Conservation (phyloP, 23 tunicate species). For the Trididemnum nubilum region DNA sequence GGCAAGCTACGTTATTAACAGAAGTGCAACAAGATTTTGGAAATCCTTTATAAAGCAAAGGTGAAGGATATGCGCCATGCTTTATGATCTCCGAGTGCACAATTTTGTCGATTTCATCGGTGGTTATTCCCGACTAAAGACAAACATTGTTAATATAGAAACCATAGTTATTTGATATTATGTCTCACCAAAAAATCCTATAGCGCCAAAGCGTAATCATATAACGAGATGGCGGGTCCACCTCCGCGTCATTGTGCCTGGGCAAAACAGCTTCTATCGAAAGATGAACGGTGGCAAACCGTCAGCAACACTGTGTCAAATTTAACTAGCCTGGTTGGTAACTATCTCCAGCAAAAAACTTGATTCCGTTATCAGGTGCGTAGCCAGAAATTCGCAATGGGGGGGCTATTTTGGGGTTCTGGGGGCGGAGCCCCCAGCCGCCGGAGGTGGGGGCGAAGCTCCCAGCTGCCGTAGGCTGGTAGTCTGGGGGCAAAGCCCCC, state of each 20-base stretch:
- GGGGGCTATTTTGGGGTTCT: no score
- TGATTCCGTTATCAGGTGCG: no score
- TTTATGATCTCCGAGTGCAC: slow-evolving; percentile 60
- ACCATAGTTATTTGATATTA: neutral
- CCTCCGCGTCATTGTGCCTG: neutral
- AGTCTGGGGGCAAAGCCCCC: no score
- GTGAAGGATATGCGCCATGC: slow-evolving; percentile 83
- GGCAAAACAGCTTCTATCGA: neutral
- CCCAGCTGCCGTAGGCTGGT: no score
- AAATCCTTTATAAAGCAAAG: slow-evolving; percentile 73
- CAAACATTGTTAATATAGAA: neutral
- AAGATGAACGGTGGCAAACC: neutral
- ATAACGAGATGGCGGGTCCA: neutral
- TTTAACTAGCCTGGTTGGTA: no score
- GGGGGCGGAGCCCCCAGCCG: no score
- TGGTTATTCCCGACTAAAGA: slow-evolving; percentile 79
- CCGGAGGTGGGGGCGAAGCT: no score
- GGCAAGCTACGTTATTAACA: slow-evolving; percentile 86
- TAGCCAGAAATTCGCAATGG: no score
- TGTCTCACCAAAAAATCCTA: neutral
- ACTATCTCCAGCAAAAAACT: no score
- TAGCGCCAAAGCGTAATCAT: neutral
- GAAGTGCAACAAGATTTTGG: slow-evolving; percentile 97
- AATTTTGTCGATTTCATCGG: slow-evolving; percentile 60
- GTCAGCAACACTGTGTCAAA: neutral